Evolutionary conservation across 1,140 invertebrate genomes (phyloP).

Genomic region (Drosophila lacteicornis): DNA sequence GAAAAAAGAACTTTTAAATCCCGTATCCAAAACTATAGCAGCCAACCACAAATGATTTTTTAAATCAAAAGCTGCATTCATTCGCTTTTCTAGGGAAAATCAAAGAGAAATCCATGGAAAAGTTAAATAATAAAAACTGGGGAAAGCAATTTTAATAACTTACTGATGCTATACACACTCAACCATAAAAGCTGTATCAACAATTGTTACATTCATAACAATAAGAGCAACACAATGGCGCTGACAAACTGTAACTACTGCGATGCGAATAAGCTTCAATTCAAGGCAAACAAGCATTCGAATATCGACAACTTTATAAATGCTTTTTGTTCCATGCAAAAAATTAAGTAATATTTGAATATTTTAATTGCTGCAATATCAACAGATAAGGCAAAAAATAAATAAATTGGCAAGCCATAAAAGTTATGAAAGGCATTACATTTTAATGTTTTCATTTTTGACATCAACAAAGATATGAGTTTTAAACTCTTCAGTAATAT

Average conservation of each 20-base stretch:
- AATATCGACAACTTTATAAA: conserved; percentile 8
- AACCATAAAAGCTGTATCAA: conserved; percentile 19
- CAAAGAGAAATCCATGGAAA: background rate
- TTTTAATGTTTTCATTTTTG: background rate
- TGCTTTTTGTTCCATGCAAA: background rate
- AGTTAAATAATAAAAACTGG: background rate
- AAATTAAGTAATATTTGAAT: background rate
- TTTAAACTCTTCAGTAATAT: no score
- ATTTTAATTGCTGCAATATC: background rate
- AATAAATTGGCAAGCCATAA: background rate
- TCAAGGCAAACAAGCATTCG: background rate
- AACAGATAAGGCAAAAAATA: background rate
- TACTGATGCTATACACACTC: conserved; percentile 8
- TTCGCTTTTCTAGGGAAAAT: background rate
- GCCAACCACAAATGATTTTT: background rate
- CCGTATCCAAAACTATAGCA: background rate
- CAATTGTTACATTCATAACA: conserved; percentile 31
- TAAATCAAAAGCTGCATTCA: background rate
- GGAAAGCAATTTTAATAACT: conserved; percentile 32
- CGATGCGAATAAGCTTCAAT: conserved; percentile 5
- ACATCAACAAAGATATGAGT: background rate
- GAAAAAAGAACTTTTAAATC: background rate
- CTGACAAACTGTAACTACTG: conserved; percentile 7
- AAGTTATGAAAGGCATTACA: no score
- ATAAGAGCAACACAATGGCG: conserved; percentile 14